phyloP scores from a whole-genome alignment of 2,888 invertebrate species.

The Nephrotoma flavescens region DNA sequence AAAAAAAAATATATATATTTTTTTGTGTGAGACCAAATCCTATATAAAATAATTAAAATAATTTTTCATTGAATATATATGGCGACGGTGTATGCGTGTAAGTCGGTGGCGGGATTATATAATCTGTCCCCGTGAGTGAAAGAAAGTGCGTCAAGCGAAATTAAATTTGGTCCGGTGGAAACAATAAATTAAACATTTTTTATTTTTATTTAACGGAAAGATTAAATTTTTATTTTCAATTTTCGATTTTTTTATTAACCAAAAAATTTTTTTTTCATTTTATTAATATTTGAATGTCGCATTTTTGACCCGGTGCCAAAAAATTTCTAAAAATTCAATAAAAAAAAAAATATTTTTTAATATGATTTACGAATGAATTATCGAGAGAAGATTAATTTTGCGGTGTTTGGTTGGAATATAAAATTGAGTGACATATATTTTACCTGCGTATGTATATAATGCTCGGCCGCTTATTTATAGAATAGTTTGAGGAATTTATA shows the following conservation, averaged over 20 bases:
- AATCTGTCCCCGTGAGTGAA: neutral
- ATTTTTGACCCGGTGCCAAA: neutral
- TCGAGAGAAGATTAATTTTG: neutral
- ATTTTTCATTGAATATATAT: neutral
- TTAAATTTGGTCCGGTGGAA: neutral
- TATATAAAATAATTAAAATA: neutral
- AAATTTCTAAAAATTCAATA: neutral
- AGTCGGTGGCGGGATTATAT: neutral
- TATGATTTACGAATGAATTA: neutral
- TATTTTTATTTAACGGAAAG: neutral
- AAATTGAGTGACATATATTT: neutral
- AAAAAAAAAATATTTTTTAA: neutral
- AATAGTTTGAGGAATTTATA: neutral
- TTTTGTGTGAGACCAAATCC: neutral
- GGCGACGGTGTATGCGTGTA: neutral
- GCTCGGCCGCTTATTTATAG: neutral
- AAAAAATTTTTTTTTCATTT: neutral
- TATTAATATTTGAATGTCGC: neutral
- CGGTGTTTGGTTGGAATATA: neutral
- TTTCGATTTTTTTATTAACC: neutral
- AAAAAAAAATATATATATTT: neutral
- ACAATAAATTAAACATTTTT: neutral
- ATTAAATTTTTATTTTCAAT: neutral
- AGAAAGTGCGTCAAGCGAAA: neutral
- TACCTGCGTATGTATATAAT: neutral